Conservation (phyloP, 1,140 invertebrate species). For the Nasonia giraulti region DNA sequence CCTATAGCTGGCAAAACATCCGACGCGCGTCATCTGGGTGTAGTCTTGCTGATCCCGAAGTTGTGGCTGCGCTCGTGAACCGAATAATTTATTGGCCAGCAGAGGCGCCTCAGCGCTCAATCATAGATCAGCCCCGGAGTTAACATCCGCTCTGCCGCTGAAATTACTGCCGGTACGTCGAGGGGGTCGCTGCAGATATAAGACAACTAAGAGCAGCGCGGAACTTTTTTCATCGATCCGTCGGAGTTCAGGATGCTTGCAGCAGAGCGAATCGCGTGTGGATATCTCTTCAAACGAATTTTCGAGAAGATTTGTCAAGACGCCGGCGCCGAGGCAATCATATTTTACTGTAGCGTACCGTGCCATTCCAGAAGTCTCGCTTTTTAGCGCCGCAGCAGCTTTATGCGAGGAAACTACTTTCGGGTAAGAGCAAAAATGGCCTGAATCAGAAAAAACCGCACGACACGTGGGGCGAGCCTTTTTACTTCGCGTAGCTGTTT, state of each 20-base stretch:
- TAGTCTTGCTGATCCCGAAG: background rate
- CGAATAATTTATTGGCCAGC: slow-evolving; percentile 28
- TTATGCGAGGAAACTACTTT: background rate
- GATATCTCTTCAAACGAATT: background rate
- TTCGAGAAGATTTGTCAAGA: background rate
- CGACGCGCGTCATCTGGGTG: slow-evolving; percentile 36
- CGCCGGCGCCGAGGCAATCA: background rate
- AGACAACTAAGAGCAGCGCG: too few species aligned
- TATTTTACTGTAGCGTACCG: background rate
- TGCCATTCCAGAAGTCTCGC: background rate
- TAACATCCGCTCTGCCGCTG: background rate
- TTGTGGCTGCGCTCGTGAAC: background rate
- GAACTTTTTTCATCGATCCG: too few species aligned
- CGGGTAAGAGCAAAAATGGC: background rate
- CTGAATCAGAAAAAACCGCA: background rate
- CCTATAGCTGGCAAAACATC: slow-evolving; percentile 5
- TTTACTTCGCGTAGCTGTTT: background rate
- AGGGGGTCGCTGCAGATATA: too few species aligned
- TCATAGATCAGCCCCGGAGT: background rate
- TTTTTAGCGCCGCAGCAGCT: background rate
- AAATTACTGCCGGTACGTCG: too few species aligned
- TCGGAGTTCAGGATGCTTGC: too few species aligned
- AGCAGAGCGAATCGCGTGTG: too few species aligned
- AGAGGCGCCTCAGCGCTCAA: background rate
- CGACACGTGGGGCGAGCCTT: background rate